Evolutionary conservation across 2,113 vertebrate genomes (phyloP), one percentile per base, ranked within the genome.

Genomic region (Strigops habroptila): DNA sequence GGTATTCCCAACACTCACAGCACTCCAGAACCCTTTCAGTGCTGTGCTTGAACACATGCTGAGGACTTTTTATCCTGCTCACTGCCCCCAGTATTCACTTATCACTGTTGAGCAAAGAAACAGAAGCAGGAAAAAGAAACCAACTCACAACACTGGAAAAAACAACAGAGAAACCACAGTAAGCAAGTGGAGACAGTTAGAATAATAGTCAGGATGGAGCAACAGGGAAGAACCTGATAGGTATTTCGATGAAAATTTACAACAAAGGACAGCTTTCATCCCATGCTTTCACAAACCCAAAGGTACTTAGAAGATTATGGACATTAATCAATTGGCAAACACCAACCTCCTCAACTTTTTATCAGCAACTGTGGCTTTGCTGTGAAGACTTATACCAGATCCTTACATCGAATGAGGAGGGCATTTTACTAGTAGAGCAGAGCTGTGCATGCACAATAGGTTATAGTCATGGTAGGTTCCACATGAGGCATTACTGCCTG

Each of bases 1-100:
- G 52, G 49, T 24, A 63, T 25, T 71, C 30, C 24, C 60, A 77
- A 23, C 25, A 65, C 16, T 22, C 53, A 46, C 25, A 48, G 41
- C 39, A 41, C 37, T 69, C 78, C 62, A 70, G n/a, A 70, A 67
- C 14, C 7, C 28, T 59, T 62, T 39, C 70, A 41, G 22, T 0
- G 0, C 28, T 35, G 51, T 0, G 0, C 28, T 43, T 18, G 35
- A 76, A 82, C 21, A 85, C 74, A 57, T 2, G 18, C 18, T 18
- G 52, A 73, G 60, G 57, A 28, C 10, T 57, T 69, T 16, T 37
- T 9, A 28, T 35, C 55, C 51, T 44, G 16, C 18, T 53, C 1
- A 0, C 25, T 53, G 31, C 10, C 43, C 37, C 11, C 41, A 57
- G 18, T 18, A 39, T 27, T 73, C 53, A 74, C 60, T 80, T 83